Evolutionary conservation across 2,797 vertebrate species (phyloP).

Genomic region (Lacerta agilis): DNA sequence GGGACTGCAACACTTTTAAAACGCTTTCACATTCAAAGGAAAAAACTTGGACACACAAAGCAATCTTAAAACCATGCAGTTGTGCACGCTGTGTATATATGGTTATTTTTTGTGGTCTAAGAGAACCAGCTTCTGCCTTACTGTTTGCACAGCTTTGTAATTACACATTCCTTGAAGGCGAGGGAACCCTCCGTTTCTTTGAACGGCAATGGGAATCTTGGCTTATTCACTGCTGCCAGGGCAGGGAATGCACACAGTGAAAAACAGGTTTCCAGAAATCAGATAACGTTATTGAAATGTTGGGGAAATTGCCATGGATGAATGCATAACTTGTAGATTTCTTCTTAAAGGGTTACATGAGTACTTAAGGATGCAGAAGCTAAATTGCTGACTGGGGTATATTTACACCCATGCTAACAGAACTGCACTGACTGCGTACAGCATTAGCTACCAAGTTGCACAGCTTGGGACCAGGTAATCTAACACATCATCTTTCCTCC

Average conservation of each 20-base stretch:
- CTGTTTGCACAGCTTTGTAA: background rate
- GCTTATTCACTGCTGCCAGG: background rate
- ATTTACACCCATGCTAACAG: background rate
- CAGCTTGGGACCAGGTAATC: no score
- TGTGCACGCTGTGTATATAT: background rate
- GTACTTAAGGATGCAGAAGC: background rate
- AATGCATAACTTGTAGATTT: background rate
- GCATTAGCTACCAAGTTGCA: background rate
- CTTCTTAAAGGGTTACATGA: background rate
- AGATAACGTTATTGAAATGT: background rate
- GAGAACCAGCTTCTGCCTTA: no score
- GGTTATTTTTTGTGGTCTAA: background rate
- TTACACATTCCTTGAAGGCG: background rate
- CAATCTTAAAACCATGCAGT: background rate
- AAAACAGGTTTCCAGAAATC: background rate
- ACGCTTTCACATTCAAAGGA: background rate
- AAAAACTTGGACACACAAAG: no score
- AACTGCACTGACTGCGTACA: background rate
- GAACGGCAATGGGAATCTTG: background rate
- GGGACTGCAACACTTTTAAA: no score
- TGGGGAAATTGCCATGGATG: no score
- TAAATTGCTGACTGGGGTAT: background rate
- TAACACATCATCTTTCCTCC: no score
- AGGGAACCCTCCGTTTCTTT: background rate
- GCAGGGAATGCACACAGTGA: background rate